Percentiles rank a stretch among this genome's conserved stretches.
Evolutionary conservation across 37 sponge, comb jelly and placozoan species (phyloP).

Genomic region (Oscarella lobularis): DNA sequence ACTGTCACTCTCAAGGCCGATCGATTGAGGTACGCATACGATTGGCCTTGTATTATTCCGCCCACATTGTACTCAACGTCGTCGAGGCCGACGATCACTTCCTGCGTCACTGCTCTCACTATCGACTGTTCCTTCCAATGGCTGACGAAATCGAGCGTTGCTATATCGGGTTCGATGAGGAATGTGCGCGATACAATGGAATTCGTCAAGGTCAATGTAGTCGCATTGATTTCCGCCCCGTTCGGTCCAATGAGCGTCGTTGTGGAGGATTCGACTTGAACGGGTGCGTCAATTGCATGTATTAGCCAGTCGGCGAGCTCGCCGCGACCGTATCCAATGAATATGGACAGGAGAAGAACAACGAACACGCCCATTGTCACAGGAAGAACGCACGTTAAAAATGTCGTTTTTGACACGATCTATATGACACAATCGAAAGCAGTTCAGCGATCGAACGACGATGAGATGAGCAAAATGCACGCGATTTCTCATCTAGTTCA

Average conservation of each 20-base stretch:
- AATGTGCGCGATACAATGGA: slow-evolving; percentile 24
- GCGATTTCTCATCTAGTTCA: too few species aligned
- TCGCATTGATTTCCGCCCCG: background rate
- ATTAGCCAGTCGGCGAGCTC: background rate
- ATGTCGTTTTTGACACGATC: too few species aligned
- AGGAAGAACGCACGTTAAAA: too few species aligned
- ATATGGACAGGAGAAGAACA: too few species aligned
- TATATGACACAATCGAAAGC: too few species aligned
- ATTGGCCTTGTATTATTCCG: slow-evolving; percentile 3
- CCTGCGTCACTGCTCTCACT: slow-evolving; percentile 13
- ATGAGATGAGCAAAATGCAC: too few species aligned
- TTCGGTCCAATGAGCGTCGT: background rate
- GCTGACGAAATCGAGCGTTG: slow-evolving; percentile 24
- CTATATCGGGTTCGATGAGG: slow-evolving; percentile 19
- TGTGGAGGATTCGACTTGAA: background rate
- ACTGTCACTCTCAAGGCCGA: slow-evolving; percentile 1
- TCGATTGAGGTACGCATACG: slow-evolving; percentile 28
- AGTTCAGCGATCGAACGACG: too few species aligned
- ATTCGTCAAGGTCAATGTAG: slow-evolving; percentile 20
- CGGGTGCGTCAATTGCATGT: background rate
- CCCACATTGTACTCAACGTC: slow-evolving; percentile 22
- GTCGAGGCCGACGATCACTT: slow-evolving; percentile 26
- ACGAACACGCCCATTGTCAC: too few species aligned
- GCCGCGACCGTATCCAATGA: too few species aligned
- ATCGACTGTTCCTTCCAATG: background rate